A percentile compares a stretch with the other conserved stretches of the same genome.
Evolutionary conservation across 2,113 vertebrate genomes (phyloP).

Genomic region (Urocolius indicus): DNA sequence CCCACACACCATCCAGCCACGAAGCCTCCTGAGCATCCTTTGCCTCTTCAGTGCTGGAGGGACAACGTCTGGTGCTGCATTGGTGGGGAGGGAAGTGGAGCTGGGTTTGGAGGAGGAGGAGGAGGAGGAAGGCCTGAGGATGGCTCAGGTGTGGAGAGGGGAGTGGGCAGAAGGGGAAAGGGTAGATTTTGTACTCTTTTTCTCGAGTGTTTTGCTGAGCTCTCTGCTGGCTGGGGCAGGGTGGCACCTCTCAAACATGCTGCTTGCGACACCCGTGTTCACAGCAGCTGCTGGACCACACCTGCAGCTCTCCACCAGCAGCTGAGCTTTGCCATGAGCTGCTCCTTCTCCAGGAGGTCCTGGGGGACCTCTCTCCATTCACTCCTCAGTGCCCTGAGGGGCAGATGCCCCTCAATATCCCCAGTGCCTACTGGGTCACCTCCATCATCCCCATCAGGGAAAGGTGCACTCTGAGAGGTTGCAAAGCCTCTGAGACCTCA

Average conservation of each 20-base stretch:
- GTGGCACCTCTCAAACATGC: accelerated
- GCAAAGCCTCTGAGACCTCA: neutral
- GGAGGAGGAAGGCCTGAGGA: neutral
- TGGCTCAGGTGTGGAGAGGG: neutral
- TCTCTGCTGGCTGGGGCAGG: neutral
- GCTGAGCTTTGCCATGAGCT: neutral
- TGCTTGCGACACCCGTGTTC: accelerated
- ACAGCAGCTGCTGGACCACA: neutral
- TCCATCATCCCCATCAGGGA: neutral
- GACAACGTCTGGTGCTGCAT: neutral
- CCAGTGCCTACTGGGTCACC: neutral
- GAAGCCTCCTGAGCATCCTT: neutral
- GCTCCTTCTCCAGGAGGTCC: neutral
- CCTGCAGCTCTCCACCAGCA: neutral
- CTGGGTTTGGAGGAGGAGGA: neutral
- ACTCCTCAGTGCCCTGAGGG: accelerated
- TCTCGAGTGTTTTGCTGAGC: neutral
- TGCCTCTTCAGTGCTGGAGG: accelerated
- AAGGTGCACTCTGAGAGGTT: accelerated
- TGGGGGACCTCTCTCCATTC: accelerated
- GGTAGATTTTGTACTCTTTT: neutral
- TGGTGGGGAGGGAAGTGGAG: neutral
- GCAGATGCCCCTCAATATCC: neutral
- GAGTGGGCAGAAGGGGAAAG: neutral
- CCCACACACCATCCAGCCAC: neutral